Percentiles rank a stretch among this genome's conserved stretches.
Conservation (phyloP, 2,797 vertebrate species). For the Hydrolagus colliei region DNA sequence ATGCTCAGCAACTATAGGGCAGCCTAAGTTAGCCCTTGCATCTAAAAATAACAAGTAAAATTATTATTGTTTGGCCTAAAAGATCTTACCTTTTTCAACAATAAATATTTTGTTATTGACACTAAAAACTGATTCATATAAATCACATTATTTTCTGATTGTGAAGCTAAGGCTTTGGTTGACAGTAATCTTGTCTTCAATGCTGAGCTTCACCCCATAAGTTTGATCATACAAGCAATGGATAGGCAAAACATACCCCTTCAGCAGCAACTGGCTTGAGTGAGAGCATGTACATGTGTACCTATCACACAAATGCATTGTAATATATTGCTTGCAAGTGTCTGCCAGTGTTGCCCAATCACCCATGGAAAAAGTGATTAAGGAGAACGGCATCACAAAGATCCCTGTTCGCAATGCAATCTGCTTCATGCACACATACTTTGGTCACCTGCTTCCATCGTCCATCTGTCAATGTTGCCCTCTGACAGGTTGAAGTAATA, state of each 20-base stretch:
- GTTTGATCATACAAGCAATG: not conserved
- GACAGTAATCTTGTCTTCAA: not conserved
- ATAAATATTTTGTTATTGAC: too few relatives aligned
- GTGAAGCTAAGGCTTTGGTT: too few relatives aligned
- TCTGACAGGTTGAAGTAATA: constrained; percentile 26
- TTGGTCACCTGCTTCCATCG: not conserved
- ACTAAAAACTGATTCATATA: not conserved
- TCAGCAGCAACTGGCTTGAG: not conserved
- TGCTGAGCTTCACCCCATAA: not conserved
- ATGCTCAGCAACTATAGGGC: too few relatives aligned
- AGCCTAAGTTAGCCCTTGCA: too few relatives aligned
- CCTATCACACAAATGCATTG: not conserved
- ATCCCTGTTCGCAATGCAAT: not conserved
- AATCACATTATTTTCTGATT: not conserved
- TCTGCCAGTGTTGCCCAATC: not conserved
- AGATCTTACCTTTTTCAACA: not conserved
- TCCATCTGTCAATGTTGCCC: constrained; percentile 27
- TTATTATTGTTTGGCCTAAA: too few relatives aligned
- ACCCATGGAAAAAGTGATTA: constrained; percentile 6
- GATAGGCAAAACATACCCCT: not conserved
- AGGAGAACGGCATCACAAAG: constrained; percentile 4
- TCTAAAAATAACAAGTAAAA: too few relatives aligned
- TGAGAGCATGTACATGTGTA: not conserved
- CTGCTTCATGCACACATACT: constrained; percentile 11
- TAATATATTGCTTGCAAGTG: not conserved